Conservation (phyloP, 2,113 vertebrate species). For the Centropristis striata region DNA sequence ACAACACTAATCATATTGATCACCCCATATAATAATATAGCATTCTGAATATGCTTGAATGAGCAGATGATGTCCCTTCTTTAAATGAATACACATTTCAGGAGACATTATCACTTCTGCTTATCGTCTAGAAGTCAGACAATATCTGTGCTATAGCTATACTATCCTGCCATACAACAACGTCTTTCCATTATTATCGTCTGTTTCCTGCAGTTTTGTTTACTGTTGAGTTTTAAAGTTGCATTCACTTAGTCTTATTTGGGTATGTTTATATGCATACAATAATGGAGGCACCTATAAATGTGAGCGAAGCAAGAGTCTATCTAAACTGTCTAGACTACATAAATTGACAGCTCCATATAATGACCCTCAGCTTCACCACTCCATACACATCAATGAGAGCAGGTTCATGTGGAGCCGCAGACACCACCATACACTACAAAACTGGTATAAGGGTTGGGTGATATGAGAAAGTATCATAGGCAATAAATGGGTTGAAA, state of each 20-base stretch:
- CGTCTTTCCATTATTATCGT: slow-evolving; percentile 1
- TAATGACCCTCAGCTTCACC: slow-evolving; percentile 3
- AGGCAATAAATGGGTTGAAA: too few relatives aligned
- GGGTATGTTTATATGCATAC: slow-evolving; percentile 1
- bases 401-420: not conserved
- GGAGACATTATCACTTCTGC: not conserved
- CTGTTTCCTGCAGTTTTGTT: slow-evolving; percentile 22
- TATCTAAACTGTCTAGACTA: not conserved
- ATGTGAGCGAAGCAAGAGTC: not conserved
- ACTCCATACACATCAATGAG: not conserved
- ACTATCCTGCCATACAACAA: not conserved
- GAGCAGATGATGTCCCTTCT: slow-evolving; percentile 1
- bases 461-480: too few relatives aligned
- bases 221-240: slow-evolving; percentile 16
- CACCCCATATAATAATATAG: not conserved
- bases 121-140: slow-evolving; percentile 12
- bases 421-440: not conserved
- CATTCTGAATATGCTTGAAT: not conserved
- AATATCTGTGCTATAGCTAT: slow-evolving; percentile 8
- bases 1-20: not conserved
- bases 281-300: not conserved
- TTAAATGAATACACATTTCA: slow-evolving; percentile 6
- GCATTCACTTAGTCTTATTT: slow-evolving; percentile 18
- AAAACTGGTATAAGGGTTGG: not conserved
- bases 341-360: slow-evolving; percentile 3